These are phyloP conservation scores for Dilophus febrilis DNA, from an alignment of 2,888 invertebrate genomes.

Conservation along the genomic window DNA sequence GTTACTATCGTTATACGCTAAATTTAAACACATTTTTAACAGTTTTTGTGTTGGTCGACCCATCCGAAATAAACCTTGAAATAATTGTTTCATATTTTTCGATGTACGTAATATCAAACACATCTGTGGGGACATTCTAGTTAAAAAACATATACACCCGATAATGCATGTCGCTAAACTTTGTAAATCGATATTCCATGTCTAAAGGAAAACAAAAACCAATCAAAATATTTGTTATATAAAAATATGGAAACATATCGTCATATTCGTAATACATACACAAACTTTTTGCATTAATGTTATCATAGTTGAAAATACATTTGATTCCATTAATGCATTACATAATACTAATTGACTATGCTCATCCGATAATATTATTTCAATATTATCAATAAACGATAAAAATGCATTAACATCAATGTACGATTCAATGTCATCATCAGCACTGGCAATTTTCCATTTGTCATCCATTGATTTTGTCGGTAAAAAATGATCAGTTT, in stretches of 20 bases:
- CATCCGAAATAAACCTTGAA: slow-evolving; percentile 23
- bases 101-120: slow-evolving; percentile 17
- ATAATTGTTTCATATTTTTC: slow-evolving; percentile 21
- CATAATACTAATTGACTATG: slow-evolving; percentile 18
- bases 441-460: slow-evolving; percentile 19
- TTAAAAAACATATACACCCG: slow-evolving; percentile 19
- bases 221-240: background rate
- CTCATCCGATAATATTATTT: slow-evolving; percentile 20
- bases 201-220: slow-evolving; percentile 11
- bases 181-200: slow-evolving; percentile 23
- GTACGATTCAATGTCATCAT: slow-evolving; percentile 9
- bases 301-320: slow-evolving; percentile 27
- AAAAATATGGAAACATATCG: background rate
- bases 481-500: slow-evolving; percentile 22
- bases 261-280: slow-evolving; percentile 13
- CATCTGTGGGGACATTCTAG: slow-evolving; percentile 17
- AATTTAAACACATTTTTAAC: slow-evolving; percentile 29
- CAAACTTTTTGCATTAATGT: slow-evolving; percentile 24
- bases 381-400: slow-evolving; percentile 24
- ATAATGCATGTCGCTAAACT: slow-evolving; percentile 21
- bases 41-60: slow-evolving; percentile 31
- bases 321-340: slow-evolving; percentile 27
- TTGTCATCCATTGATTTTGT: slow-evolving; percentile 12
- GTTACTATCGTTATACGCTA: slow-evolving; percentile 28
- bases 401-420: slow-evolving; percentile 26